A percentile compares a stretch with the other conserved stretches of the same genome.
Evolutionary conservation across 1,140 invertebrate genomes (phyloP).

Genomic region (Magallana angulata): DNA sequence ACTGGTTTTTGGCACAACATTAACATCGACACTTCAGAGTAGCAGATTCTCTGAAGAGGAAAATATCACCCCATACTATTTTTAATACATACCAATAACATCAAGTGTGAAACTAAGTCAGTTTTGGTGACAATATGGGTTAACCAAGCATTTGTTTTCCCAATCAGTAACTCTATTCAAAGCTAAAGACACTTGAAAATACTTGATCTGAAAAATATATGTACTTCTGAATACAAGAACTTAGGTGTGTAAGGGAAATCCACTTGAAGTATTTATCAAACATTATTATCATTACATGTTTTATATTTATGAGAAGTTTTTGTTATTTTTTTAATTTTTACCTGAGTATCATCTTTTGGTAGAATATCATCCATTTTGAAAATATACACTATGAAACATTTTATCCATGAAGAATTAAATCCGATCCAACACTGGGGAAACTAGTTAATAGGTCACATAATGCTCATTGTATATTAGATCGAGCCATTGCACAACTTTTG

Average conservation of each 20-base stretch:
- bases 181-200: background rate
- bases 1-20: no score
- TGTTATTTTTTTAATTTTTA: background rate
- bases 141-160: constrained; percentile 13
- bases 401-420: background rate
- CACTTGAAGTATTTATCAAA: no score
- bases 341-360: background rate
- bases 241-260: no score
- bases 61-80: background rate
- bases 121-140: background rate
- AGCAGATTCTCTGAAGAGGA: no score
- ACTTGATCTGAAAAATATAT: background rate
- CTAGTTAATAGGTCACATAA: background rate
- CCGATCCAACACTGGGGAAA: background rate
- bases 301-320: no score
- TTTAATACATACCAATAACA: background rate
- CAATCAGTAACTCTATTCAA: background rate
- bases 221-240: no score
- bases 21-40: no score
- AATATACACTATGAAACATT: constrained; percentile 11
- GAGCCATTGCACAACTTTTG: background rate
- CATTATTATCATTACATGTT: no score
- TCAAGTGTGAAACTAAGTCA: background rate
- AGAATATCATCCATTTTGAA: constrained; percentile 13
- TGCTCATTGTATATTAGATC: background rate